phyloP scores from a whole-genome alignment of 2,797 vertebrate species.

The Cirrhinus molitorella region DNA sequence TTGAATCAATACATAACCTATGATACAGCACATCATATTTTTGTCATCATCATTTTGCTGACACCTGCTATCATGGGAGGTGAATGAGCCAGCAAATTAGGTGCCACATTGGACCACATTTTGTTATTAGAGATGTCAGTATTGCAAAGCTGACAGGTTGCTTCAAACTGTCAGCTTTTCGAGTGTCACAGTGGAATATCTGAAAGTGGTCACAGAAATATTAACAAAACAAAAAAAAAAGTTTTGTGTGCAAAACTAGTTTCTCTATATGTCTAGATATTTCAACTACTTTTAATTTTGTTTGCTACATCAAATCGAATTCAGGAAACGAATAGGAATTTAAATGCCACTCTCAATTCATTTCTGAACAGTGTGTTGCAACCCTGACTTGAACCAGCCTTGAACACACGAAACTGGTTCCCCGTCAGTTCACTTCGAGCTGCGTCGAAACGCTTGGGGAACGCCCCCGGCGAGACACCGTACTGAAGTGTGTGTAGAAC shows the following conservation, averaged over 20 bases:
- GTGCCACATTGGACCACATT: conserved; percentile 33
- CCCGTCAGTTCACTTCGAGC: no score
- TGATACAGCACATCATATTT: conserved; percentile 39
- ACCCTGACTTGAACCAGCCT: conserved; percentile 3
- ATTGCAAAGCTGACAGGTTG: conserved; percentile 18
- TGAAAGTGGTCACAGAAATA: conserved; percentile 8
- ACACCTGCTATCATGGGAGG: conserved; percentile 44
- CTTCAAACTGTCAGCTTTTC: conserved; percentile 29
- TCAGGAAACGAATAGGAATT: background rate
- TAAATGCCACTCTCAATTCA: background rate
- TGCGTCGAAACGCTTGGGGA: no score
- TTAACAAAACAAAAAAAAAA: background rate
- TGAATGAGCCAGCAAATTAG: conserved; percentile 46
- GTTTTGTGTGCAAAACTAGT: background rate
- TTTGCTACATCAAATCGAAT: background rate
- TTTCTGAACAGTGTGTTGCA: background rate
- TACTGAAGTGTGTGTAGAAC: no score
- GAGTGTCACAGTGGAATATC: conserved; percentile 25
- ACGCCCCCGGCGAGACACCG: no score
- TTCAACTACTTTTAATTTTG: no score
- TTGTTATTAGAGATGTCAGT: conserved; percentile 42
- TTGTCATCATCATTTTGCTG: conserved; percentile 40
- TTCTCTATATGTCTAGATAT: background rate
- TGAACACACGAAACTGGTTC: background rate
- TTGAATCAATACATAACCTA: conserved; percentile 37